Percentiles rank a stretch among this genome's conserved stretches.
These are phyloP conservation scores for Xiphias gladius DNA, from an alignment of 2,113 vertebrate species.

Conservation along the genomic window DNA sequence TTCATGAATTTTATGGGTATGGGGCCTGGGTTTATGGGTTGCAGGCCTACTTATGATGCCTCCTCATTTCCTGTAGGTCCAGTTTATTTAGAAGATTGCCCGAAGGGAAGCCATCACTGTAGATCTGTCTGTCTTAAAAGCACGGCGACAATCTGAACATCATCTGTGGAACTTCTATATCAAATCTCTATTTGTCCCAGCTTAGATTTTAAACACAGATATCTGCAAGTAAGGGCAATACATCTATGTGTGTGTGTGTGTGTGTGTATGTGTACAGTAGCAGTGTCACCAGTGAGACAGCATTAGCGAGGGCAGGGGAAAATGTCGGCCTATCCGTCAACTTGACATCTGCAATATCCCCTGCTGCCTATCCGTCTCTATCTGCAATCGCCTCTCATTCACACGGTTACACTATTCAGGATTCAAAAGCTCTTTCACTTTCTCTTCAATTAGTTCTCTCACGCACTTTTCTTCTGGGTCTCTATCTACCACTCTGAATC, in stretches of 20 bases:
- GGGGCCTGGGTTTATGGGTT: not conserved
- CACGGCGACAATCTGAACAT: not conserved
- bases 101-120: not conserved
- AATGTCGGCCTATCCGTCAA: slow-evolving; percentile 72
- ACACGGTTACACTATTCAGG: slow-evolving; percentile 34
- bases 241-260: not conserved
- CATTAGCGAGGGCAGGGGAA: slow-evolving; percentile 39
- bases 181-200: not conserved
- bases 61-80: not conserved
- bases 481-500: slow-evolving; percentile 26
- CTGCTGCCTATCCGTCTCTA: slow-evolving; percentile 37
- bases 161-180: slow-evolving; percentile 4
- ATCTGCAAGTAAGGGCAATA: not conserved
- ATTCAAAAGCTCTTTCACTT: slow-evolving; percentile 15
- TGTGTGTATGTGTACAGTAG: slow-evolving; percentile 31
- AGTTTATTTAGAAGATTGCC: not conserved
- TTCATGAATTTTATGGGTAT: not conserved
- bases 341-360: slow-evolving; percentile 64
- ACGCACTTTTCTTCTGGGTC: not conserved
- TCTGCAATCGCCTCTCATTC: slow-evolving; percentile 37
- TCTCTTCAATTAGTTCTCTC: not conserved
- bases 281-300: slow-evolving; percentile 61
- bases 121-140: not conserved
- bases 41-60: not conserved
- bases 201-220: slow-evolving; percentile 17